A percentile compares a stretch with the other conserved stretches of the same genome.
phyloP scores from a whole-genome alignment of 2,888 invertebrate genomes.

The Campaea margaritaria region DNA sequence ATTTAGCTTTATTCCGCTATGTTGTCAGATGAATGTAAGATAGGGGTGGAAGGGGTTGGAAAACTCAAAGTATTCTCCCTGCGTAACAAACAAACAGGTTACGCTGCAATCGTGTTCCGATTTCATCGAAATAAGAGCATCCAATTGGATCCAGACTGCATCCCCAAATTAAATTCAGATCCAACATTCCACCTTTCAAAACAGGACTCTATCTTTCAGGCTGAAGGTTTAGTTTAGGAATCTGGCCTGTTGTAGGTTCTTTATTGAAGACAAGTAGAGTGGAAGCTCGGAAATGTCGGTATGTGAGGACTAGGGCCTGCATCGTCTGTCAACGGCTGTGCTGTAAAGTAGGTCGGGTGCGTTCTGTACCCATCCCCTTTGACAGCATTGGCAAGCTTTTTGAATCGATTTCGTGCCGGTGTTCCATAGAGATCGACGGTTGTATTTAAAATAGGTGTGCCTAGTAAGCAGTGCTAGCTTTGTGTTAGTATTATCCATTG shows the following conservation, averaged over 20 bases:
- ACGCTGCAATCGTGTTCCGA: neutral
- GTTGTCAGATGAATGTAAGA: no score
- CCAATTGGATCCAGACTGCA: slow-evolving; percentile 13
- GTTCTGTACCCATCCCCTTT: neutral
- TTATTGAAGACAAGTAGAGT: slow-evolving; percentile 29
- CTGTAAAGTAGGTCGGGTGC: slow-evolving; percentile 8
- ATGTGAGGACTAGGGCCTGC: slow-evolving; percentile 19
- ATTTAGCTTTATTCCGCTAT: no score
- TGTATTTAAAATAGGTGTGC: no score
- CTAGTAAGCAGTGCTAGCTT: no score
- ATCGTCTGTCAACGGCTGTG: slow-evolving; percentile 12
- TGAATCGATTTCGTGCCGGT: neutral
- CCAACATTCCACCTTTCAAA: neutral
- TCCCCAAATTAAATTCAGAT: slow-evolving; percentile 13
- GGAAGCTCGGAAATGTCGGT: slow-evolving; percentile 11
- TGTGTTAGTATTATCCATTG: no score
- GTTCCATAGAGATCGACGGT: no score
- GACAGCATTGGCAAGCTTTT: neutral
- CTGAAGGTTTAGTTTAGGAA: neutral
- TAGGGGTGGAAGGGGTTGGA: no score
- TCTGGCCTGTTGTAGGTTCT: slow-evolving; percentile 1
- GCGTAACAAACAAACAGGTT: no score
- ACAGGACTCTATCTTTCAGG: neutral
- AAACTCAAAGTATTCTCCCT: no score
- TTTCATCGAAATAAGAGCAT: neutral